These are phyloP conservation scores for Muscicapa adusta DNA, from an alignment of 2,113 vertebrate genomes.

Conservation along the genomic window DNA sequence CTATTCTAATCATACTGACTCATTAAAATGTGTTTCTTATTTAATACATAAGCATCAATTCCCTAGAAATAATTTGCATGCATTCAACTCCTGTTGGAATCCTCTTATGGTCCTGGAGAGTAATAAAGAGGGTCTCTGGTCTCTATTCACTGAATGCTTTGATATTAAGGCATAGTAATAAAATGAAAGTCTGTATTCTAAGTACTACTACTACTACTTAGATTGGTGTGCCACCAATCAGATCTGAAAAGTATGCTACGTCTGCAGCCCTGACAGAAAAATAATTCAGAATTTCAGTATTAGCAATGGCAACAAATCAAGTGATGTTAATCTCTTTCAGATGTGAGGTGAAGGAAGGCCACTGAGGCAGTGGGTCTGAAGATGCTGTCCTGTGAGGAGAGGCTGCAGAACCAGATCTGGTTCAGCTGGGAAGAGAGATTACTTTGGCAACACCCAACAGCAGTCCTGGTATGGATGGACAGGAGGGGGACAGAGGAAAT, in stretches of 20 bases:
- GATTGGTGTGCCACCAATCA: neutral
- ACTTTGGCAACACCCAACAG: neutral
- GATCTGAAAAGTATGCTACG: neutral
- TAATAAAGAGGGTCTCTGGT: neutral
- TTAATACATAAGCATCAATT: neutral
- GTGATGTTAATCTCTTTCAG: neutral
- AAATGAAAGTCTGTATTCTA: neutral
- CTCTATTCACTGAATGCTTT: neutral
- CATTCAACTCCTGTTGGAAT: neutral
- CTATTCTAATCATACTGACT: neutral
- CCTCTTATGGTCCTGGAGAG: neutral
- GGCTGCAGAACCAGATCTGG: neutral
- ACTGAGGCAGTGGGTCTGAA: neutral
- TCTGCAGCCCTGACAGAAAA: neutral
- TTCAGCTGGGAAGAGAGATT: neutral
- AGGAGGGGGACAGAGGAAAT: neutral
- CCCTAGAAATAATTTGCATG: neutral
- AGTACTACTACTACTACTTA: too few relatives aligned
- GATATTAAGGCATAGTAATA: neutral
- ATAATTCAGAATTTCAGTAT: neutral
- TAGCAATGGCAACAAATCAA: neutral
- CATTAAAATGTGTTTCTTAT: neutral
- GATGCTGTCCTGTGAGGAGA: neutral
- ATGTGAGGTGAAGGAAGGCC: neutral
- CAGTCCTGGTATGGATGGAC: neutral